A percentile compares a stretch with the other conserved stretches of the same genome.
phyloP scores from a whole-genome alignment of 1,140 invertebrate species.

The Sinella curviseta region DNA sequence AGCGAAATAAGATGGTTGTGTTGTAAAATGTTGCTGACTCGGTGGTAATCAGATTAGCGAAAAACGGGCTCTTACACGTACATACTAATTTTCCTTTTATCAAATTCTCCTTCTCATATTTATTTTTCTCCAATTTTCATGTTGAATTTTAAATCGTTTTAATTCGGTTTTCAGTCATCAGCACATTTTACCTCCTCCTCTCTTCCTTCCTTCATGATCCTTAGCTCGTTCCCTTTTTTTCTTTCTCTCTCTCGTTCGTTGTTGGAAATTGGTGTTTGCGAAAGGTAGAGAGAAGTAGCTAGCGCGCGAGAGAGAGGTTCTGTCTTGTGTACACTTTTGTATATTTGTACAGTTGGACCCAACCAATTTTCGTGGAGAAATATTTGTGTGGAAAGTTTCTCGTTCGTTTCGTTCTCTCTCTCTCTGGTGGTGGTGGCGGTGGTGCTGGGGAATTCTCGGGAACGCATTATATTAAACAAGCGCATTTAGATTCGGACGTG shows the following conservation, averaged over 20 bases:
- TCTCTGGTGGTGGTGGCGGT: too few relatives aligned
- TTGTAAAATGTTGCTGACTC: conserved; percentile 9
- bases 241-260: neutral
- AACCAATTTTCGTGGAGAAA: neutral
- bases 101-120: neutral
- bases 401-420: too few relatives aligned
- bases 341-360: neutral
- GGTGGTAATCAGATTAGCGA: conserved; percentile 8
- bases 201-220: neutral
- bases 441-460: neutral
- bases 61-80: neutral
- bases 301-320: neutral
- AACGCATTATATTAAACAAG: conserved; percentile 11
- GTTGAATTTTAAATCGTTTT: neutral
- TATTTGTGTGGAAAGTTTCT: neutral
- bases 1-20: too few relatives aligned
- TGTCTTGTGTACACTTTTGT: neutral
- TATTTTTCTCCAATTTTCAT: neutral
- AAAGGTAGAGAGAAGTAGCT: neutral
- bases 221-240: neutral
- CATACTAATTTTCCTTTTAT: neutral
- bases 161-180: too few relatives aligned
- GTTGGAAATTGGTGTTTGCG: neutral
- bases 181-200: neutral
- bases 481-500: conserved; percentile 7